A percentile compares a stretch with the other conserved stretches of the same genome.
These are phyloP conservation scores for Craterocephalus amniculus DNA, from an alignment of 2,797 vertebrate genomes.

Conservation along the genomic window DNA sequence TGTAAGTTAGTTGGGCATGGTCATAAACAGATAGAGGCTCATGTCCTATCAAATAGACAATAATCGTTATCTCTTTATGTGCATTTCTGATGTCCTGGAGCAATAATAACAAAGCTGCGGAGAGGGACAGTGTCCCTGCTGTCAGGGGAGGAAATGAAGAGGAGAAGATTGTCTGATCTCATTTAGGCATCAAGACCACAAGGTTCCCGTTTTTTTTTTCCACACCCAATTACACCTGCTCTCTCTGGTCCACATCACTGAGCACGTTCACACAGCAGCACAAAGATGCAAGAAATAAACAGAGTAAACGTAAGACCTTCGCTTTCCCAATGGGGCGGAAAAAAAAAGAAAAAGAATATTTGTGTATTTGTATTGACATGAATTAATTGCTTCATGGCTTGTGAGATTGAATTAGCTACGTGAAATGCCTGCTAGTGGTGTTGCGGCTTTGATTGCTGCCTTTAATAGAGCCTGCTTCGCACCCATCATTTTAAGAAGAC, in stretches of 20 bases:
- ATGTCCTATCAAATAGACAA: constrained; percentile 21
- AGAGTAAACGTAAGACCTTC: constrained; percentile 45
- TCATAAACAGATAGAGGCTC: constrained; percentile 7
- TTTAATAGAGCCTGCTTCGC: constrained; percentile 63
- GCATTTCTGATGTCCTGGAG: constrained; percentile 32
- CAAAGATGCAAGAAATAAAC: constrained; percentile 50
- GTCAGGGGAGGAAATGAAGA: constrained; percentile 66
- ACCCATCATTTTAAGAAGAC: constrained; percentile 60
- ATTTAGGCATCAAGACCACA: constrained; percentile 62
- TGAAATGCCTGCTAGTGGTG: constrained; percentile 71
- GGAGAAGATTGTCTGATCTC: constrained; percentile 71
- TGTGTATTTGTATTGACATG: constrained; percentile 77
- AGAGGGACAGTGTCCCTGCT: constrained; percentile 43
- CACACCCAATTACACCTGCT: constrained; percentile 80
- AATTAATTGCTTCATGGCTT: constrained; percentile 82
- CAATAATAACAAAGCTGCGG: constrained; percentile 54
- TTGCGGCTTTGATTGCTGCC: constrained; percentile 68
- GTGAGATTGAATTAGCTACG: constrained; percentile 81
- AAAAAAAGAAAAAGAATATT: constrained; percentile 48
- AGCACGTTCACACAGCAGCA: constrained; percentile 49
- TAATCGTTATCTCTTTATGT: constrained; percentile 50
- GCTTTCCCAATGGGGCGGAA: constrained; percentile 32
- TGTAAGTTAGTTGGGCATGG: constrained; percentile 21
- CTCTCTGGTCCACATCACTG: constrained; percentile 56
- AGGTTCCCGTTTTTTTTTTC: constrained; percentile 56